These are phyloP conservation scores for Heliconius hewitsoni DNA, from an alignment of 1,140 invertebrate species.

Conservation along the genomic window DNA sequence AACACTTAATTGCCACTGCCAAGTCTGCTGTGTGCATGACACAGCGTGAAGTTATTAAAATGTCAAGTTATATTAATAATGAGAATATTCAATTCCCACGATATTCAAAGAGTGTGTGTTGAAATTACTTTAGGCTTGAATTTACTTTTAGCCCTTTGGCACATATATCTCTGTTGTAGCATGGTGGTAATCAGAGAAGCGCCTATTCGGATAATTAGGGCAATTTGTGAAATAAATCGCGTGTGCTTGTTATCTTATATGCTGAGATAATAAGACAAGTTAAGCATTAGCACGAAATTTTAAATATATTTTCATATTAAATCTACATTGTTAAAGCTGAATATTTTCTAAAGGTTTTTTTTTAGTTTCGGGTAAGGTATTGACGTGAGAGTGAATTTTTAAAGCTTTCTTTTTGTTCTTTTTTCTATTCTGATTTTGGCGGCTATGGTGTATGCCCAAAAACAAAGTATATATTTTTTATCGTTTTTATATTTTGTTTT, in stretches of 20 bases:
- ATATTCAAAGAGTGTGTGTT: background rate
- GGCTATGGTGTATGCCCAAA: too few species aligned
- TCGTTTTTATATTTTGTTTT: too few species aligned
- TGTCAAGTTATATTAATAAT: too few species aligned
- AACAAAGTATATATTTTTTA: too few species aligned
- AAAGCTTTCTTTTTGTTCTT: background rate
- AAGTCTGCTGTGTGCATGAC: background rate
- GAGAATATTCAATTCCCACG: background rate
- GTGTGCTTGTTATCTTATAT: conserved; percentile 17
- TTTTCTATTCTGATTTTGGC: background rate
- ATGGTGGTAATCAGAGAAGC: background rate
- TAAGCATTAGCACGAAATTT: background rate
- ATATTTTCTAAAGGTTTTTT: background rate
- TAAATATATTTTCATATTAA: background rate
- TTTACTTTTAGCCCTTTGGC: background rate
- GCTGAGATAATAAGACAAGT: conserved; percentile 2
- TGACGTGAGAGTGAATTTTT: background rate
- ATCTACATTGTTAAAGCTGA: background rate
- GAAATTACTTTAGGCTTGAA: too few species aligned
- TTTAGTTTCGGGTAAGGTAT: background rate
- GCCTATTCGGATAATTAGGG: background rate
- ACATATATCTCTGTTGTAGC: background rate
- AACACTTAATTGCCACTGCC: too few species aligned
- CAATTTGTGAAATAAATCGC: conserved; percentile 16
- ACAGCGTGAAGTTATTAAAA: too few species aligned